Evolutionary conservation across 1,140 invertebrate species (phyloP).

Genomic region (Papilio machaon): DNA sequence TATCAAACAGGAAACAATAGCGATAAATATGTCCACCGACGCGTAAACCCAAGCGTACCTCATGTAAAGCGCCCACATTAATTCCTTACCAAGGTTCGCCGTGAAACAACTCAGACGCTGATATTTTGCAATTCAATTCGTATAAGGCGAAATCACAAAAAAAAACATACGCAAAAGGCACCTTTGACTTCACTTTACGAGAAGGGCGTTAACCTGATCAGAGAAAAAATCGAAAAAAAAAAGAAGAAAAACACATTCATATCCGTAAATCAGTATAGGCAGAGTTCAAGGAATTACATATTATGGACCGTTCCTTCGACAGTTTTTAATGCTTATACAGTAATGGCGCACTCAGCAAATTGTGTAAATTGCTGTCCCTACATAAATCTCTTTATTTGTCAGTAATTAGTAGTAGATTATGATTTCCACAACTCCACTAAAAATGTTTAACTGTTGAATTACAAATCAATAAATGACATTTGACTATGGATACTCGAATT

Average conservation of each 20-base stretch:
- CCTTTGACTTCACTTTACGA: not conserved
- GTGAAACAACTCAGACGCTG: not conserved
- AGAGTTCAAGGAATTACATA: too few relatives aligned
- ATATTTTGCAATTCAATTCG: constrained; percentile 17
- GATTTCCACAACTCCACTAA: too few relatives aligned
- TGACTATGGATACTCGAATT: too few relatives aligned
- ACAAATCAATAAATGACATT: too few relatives aligned
- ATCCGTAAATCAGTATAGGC: too few relatives aligned
- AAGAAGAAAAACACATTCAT: not conserved
- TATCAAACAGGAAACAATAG: constrained; percentile 14
- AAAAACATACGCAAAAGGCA: constrained; percentile 4
- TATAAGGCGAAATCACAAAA: not conserved
- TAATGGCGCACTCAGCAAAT: too few relatives aligned
- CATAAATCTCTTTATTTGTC: too few relatives aligned
- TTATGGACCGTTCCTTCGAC: too few relatives aligned
- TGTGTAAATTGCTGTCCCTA: too few relatives aligned
- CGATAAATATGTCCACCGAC: constrained; percentile 14
- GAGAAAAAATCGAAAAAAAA: not conserved
- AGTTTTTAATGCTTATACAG: too few relatives aligned
- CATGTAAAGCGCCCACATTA: constrained; percentile 21
- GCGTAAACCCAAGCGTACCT: constrained; percentile 16
- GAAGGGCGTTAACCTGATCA: not conserved
- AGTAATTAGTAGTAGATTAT: too few relatives aligned
- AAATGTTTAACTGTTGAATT: too few relatives aligned
- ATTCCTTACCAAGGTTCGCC: constrained; percentile 5